These are phyloP conservation scores for Loris lydekkerianus DNA, from an alignment of 2,797 vertebrate species.

Conservation along the genomic window DNA sequence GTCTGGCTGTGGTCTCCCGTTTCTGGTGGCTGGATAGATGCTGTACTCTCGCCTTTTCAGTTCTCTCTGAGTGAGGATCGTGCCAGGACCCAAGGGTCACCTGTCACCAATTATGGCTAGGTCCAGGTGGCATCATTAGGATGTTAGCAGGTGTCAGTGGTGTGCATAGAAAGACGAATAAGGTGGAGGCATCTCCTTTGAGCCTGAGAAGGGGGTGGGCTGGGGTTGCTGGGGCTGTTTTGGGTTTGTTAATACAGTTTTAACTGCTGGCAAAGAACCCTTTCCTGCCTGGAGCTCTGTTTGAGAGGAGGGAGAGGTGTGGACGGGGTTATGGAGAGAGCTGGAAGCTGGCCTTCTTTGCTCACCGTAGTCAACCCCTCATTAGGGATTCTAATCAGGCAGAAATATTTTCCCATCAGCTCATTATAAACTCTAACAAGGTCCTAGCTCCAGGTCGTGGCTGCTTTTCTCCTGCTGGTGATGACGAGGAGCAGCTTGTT, in stretches of 20 bases:
- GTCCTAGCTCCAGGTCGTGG: conserved; percentile 74
- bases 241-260: conserved; percentile 52
- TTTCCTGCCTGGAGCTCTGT: background rate
- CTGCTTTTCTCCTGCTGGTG: conserved; percentile 81
- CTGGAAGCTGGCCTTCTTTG: conserved; percentile 50
- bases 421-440: conserved; percentile 84
- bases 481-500: background rate
- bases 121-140: conserved; percentile 38
- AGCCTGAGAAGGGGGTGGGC: background rate
- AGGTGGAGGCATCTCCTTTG: background rate
- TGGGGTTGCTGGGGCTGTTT: background rate
- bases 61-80: conserved; percentile 7
- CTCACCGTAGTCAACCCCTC: conserved; percentile 65
- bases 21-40: background rate
- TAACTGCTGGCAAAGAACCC: conserved; percentile 43
- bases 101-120: background rate
- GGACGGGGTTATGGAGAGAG: conserved; percentile 33
- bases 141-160: background rate
- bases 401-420: conserved; percentile 85
- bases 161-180: background rate
- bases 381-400: conserved; percentile 85
- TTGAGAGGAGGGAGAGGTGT: background rate
- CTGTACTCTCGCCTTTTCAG: background rate
- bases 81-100: background rate
- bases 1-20: background rate